Evolutionary conservation across 2,113 vertebrate species (phyloP).

Genomic region (Pituophis catenifer): DNA sequence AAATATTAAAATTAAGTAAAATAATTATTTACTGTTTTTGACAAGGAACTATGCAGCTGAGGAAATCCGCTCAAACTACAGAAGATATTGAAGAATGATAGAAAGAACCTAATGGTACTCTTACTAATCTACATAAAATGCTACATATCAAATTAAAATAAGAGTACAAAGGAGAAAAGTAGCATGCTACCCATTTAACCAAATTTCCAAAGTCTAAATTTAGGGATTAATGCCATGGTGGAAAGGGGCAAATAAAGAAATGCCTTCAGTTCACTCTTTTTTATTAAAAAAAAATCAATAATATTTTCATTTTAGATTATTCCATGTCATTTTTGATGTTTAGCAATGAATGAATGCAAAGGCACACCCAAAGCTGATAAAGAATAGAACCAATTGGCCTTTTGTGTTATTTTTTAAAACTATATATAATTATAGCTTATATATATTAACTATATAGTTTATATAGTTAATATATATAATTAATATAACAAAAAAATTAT

Average conservation of each 20-base stretch:
- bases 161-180: neutral
- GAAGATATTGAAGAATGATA: neutral
- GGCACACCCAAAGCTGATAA: neutral
- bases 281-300: neutral
- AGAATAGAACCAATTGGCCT: neutral
- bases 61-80: neutral
- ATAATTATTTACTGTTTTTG: neutral
- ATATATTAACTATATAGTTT: no score
- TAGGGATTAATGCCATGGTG: neutral
- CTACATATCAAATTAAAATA: neutral
- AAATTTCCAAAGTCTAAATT: neutral
- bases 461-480: no score
- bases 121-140: neutral
- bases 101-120: neutral
- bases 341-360: neutral
- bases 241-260: neutral
- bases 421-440: no score
- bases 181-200: neutral
- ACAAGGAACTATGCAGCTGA: neutral
- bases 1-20: neutral
- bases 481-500: no score
- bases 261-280: neutral
- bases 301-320: neutral
- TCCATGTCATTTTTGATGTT: neutral
- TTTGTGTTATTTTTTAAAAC: neutral